Conservation (phyloP, 1,140 invertebrate species). For the Drosophila pseudoobscura region DNA sequence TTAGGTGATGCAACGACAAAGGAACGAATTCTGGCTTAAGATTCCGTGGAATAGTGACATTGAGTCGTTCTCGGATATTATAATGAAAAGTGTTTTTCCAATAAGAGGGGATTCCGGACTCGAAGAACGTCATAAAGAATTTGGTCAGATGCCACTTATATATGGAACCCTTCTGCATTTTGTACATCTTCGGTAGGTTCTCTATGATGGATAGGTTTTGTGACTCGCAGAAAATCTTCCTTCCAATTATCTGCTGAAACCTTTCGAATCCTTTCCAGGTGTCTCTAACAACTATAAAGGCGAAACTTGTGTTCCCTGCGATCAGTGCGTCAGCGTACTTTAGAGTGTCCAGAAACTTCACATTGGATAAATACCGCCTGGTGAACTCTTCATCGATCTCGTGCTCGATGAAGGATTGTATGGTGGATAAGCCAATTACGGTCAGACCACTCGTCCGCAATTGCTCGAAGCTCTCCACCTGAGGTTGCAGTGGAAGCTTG, state of each 20-base stretch:
- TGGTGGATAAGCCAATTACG: not conserved
- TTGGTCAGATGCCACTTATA: not conserved
- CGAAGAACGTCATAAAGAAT: not conserved
- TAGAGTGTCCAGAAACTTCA: not conserved
- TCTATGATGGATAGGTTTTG: not conserved
- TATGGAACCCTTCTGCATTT: conserved; percentile 19
- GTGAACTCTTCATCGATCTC: not conserved
- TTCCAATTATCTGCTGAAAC: not conserved
- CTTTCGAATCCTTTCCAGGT: not conserved
- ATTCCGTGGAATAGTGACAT: not conserved
- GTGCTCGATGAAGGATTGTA: not conserved
- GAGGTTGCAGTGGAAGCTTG: not conserved
- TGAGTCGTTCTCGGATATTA: not conserved
- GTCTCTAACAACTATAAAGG: not conserved
- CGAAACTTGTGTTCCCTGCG: not conserved
- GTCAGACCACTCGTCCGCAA: conserved; percentile 29
- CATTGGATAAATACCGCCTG: not conserved
- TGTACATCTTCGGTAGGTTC: not conserved
- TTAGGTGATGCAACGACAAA: conserved; percentile 5
- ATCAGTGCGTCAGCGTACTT: no score
- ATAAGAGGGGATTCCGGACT: conserved; percentile 3
- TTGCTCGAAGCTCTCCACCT: conserved; percentile 30
- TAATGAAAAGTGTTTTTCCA: no score
- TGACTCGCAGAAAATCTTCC: conserved; percentile 3
- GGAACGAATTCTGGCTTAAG: not conserved